These are phyloP conservation scores for Urophycis tenuis DNA, from an alignment of 2,797 vertebrate species.

Conservation along the genomic window DNA sequence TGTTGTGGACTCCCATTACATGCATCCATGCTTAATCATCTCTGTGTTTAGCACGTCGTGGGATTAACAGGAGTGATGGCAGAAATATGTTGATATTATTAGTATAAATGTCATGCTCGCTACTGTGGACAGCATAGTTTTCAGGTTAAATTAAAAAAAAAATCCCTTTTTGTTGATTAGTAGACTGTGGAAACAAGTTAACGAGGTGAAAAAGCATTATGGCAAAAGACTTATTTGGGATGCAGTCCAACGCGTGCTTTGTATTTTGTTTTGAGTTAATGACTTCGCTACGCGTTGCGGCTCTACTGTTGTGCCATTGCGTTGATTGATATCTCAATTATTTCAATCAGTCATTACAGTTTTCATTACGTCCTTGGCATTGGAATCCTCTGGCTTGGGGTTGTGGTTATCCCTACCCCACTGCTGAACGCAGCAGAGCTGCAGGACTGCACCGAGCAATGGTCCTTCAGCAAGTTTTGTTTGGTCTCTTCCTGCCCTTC, in stretches of 20 bases:
- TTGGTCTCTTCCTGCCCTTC: conserved; percentile 14
- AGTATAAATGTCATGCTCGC: not conserved
- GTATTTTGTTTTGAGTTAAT: not conserved
- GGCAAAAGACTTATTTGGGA: not conserved
- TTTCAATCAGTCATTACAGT: not conserved
- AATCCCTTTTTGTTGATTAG: no score
- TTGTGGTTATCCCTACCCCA: not conserved
- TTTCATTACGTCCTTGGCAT: not conserved
- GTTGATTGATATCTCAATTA: not conserved
- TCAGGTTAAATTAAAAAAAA: no score
- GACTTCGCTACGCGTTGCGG: not conserved
- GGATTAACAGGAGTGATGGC: not conserved
- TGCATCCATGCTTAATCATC: not conserved
- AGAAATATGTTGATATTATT: not conserved
- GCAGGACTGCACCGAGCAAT: not conserved
- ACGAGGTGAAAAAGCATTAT: not conserved
- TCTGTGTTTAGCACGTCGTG: not conserved
- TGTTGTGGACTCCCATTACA: not conserved
- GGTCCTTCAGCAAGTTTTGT: not conserved
- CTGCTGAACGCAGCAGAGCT: not conserved
- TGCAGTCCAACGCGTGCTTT: not conserved
- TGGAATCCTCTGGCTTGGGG: not conserved
- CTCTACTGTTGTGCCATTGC: no score
- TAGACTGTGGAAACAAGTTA: not conserved
- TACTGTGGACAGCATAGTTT: not conserved